Conservation (phyloP, 1,140 invertebrate genomes). For the Teleopsis dalmanni region DNA sequence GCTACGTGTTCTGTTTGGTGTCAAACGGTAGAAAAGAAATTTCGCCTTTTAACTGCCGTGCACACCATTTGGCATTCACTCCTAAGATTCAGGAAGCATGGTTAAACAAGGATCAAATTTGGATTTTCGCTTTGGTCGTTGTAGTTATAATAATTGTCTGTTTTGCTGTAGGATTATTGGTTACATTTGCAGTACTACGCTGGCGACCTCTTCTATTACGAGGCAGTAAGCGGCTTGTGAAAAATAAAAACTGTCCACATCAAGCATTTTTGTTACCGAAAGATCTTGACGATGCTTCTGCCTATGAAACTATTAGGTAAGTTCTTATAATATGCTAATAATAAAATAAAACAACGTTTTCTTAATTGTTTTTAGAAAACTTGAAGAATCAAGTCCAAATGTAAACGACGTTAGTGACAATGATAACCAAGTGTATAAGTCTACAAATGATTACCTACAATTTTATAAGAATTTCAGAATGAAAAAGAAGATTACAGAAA, state of each 20-base stretch:
- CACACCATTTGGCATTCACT: background rate
- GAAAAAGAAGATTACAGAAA: too few relatives aligned
- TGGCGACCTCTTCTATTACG: conserved; percentile 17
- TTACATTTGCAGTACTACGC: conserved; percentile 17
- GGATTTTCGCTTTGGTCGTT: background rate
- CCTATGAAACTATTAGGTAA: too few relatives aligned
- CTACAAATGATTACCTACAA: too few relatives aligned
- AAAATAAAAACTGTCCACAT: conserved; percentile 9
- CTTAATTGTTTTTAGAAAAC: too few relatives aligned
- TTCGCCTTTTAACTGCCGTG: conserved; percentile 4
- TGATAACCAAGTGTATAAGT: too few relatives aligned
- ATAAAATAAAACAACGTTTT: too few relatives aligned
- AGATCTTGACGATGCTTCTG: too few relatives aligned
- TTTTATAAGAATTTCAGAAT: too few relatives aligned
- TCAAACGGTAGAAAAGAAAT: background rate
- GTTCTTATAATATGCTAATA: too few relatives aligned
- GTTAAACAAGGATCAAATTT: background rate
- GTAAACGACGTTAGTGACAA: too few relatives aligned
- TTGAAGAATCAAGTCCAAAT: too few relatives aligned
- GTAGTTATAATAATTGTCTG: background rate
- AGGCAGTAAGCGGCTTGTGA: conserved; percentile 13
- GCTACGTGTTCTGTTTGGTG: conserved; percentile 1
- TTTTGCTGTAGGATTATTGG: conserved; percentile 8
- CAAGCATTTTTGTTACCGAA: conserved; percentile 17
- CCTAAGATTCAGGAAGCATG: background rate